A percentile compares a stretch with the other conserved stretches of the same genome.
Evolutionary conservation across 1,140 invertebrate genomes (phyloP).

Genomic region (Trichonephila clavipes): DNA sequence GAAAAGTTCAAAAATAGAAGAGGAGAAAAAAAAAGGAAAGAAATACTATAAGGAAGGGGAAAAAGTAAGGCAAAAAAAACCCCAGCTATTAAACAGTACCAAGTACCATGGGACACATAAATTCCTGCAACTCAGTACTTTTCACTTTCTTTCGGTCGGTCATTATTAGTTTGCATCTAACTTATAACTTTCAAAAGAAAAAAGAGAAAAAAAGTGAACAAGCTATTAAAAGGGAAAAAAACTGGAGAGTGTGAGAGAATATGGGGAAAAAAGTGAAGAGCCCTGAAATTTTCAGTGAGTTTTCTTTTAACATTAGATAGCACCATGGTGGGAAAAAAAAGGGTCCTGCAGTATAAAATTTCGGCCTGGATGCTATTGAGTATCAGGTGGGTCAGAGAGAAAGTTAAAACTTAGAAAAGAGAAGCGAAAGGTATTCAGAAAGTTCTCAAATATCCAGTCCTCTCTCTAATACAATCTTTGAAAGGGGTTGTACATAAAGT

Average conservation of each 20-base stretch:
- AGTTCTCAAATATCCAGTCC: neutral
- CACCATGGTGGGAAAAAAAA: neutral
- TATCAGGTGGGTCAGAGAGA: neutral
- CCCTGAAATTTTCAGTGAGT: neutral
- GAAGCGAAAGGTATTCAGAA: neutral
- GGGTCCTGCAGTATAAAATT: neutral
- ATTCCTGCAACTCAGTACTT: slow-evolving; percentile 27
- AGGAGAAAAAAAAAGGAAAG: neutral
- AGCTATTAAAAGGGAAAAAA: slow-evolving; percentile 13
- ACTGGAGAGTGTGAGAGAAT: neutral
- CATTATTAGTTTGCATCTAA: slow-evolving; percentile 35
- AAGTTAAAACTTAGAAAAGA: slow-evolving; percentile 2
- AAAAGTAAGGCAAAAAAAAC: neutral
- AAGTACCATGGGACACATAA: neutral
- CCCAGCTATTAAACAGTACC: slow-evolving; percentile 3
- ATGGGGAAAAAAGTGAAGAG: neutral
- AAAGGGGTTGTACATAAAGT: neutral
- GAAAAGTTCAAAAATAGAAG: neutral
- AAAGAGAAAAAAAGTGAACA: neutral
- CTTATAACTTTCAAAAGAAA: neutral
- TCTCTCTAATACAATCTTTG: neutral
- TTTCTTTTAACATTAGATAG: neutral
- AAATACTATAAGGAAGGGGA: neutral
- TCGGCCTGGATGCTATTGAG: neutral
- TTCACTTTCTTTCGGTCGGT: slow-evolving; percentile 28